Evolutionary conservation across 2,888 invertebrate species (phyloP), one percentile per base, ranked within the genome.

Genomic region (Anthophora plumipes): DNA sequence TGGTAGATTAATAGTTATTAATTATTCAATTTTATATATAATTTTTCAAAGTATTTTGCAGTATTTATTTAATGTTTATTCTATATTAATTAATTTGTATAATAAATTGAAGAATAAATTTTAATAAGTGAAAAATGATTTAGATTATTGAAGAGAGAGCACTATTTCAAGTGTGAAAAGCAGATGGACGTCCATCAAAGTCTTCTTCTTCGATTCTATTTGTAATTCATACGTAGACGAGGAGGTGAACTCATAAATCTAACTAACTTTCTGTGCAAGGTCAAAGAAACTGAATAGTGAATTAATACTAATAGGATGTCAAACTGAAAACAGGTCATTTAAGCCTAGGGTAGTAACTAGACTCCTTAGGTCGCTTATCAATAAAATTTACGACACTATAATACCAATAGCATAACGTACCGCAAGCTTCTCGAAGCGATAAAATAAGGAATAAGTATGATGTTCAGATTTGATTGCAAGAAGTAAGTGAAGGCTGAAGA

Each of bases 381-480:
- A 43, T 61, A 25, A 61, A 61, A 61, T 61, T 61, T 61, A 61
- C 17, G 55, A 17, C 17, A 22, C 12, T 6, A 20, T 43, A 17
- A 14, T 22, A 8, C 1, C 22, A 46, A 6, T 46, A 25, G 17
- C n/a, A n/a, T 12, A 46, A 17, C 22, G 22, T 11, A 2, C 6
- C n/a, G 7, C 25, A 55, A 43, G 61, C 46, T 61, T 25, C 60
- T 20, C n/a, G 60, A 25, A 46, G 25, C 11, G 7, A 43, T 61
- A 43, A 17, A 25, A 25, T 11, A 22, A 41, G 14, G 43, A 61
- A 22, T 14, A 41, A 61, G 22, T 43, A 9, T 17, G 17, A 14
- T 17, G 14, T 17, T 14, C 17, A 17, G 14, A 7, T 46, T 12
- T 46, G 17, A 46, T 46, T 17, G 46, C 7, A 17, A 17, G 17